Percentiles rank a stretch among this genome's conserved stretches.
phyloP scores from a whole-genome alignment of 2,888 invertebrate species.

The Drosophila sordidapex region DNA sequence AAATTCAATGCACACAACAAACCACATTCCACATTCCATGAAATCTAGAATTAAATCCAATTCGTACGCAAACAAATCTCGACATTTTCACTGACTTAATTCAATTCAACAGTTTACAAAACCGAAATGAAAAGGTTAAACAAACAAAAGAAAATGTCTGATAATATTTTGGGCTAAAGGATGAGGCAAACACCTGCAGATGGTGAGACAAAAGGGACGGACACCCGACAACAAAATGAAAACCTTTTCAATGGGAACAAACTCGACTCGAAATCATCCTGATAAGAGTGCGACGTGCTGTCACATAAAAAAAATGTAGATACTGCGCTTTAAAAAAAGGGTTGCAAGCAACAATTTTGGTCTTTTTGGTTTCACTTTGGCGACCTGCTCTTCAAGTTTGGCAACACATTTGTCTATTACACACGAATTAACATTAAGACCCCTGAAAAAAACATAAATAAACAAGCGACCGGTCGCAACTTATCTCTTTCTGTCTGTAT shows the following conservation, averaged over 20 bases:
- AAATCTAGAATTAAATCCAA: conserved; percentile 55
- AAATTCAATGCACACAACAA: conserved; percentile 42
- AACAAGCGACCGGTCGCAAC: conserved; percentile 51
- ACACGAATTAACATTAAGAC: conserved; percentile 76
- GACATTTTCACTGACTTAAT: conserved; percentile 65
- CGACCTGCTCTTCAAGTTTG: conserved; percentile 31
- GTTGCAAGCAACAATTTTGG: conserved; percentile 19
- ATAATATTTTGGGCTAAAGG: conserved; percentile 59
- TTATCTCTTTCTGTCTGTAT: conserved; percentile 49
- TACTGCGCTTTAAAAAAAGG: conserved; percentile 20
- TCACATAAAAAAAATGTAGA: conserved; percentile 31
- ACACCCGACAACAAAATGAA: conserved; percentile 13
- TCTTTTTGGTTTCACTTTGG: conserved; percentile 8
- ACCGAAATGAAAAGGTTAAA: conserved; percentile 39
- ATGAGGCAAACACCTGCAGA: conserved; percentile 67
- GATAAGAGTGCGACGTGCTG: conserved; percentile 64
- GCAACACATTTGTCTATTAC: conserved; percentile 76
- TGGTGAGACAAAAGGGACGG: conserved; percentile 41
- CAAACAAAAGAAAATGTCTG: conserved; percentile 51
- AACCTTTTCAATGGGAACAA: conserved; percentile 35
- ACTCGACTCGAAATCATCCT: conserved; percentile 3
- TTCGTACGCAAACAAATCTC: conserved; percentile 56
- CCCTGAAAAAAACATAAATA: conserved; percentile 55
- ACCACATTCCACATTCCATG: conserved; percentile 39
- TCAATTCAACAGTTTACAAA: conserved; percentile 61